These are phyloP conservation scores for Anguilla obscura DNA, from an alignment of 2,797 vertebrate species.

Conservation along the genomic window DNA sequence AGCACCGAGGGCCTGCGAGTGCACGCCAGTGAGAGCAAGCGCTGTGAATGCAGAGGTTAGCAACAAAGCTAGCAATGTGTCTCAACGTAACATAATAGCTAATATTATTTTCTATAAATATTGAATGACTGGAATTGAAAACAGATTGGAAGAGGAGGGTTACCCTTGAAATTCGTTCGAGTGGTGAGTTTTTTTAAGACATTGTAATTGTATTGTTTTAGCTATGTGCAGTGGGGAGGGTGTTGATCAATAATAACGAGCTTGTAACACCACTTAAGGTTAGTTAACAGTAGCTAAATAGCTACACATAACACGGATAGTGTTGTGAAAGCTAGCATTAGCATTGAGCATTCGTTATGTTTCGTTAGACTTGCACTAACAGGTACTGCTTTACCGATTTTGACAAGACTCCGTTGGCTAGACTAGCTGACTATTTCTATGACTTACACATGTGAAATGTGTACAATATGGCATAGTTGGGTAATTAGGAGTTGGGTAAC, in stretches of 20 bases:
- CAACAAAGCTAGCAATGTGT: slow-evolving; percentile 69
- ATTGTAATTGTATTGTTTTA: slow-evolving; percentile 70
- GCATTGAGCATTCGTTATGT: neutral
- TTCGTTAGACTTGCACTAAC: neutral
- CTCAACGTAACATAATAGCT: slow-evolving; percentile 60
- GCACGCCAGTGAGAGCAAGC: slow-evolving; percentile 65
- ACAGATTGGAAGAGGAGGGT: slow-evolving; percentile 41
- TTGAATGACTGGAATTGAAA: slow-evolving; percentile 41
- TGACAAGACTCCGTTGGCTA: neutral
- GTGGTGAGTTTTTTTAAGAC: slow-evolving; percentile 68
- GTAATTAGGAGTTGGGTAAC: neutral
- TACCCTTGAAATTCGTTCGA: slow-evolving; percentile 44
- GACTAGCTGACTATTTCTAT: neutral
- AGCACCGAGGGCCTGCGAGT: slow-evolving; percentile 72
- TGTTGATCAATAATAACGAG: slow-evolving; percentile 32
- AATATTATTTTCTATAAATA: slow-evolving; percentile 48
- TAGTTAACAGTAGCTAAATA: neutral
- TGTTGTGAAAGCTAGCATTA: neutral
- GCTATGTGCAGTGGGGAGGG: slow-evolving; percentile 67
- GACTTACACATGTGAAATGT: neutral
- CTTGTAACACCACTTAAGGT: neutral
- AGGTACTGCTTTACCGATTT: neutral
- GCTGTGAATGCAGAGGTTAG: slow-evolving; percentile 60
- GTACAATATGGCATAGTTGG: neutral
- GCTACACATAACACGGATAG: neutral